Conservation (phyloP, 2,797 vertebrate genomes). For the Merluccius polli region DNA sequence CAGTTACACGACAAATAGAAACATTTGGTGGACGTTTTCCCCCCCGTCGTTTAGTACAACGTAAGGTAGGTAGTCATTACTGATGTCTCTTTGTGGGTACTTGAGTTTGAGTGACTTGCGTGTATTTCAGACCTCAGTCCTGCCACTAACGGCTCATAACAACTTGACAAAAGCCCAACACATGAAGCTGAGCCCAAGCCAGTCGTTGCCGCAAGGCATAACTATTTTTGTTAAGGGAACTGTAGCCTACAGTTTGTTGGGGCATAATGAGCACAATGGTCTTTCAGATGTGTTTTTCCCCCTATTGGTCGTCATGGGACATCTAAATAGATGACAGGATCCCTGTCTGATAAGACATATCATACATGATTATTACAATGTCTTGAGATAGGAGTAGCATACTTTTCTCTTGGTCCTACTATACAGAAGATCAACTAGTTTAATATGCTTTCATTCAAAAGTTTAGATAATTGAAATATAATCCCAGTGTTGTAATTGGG, state of each 20-base stretch:
- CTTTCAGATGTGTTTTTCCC: conserved; percentile 58
- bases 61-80: neutral
- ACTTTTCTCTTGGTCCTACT: neutral
- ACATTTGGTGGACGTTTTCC: neutral
- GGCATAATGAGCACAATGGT: conserved; percentile 62
- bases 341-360: neutral
- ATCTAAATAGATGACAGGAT: conserved; percentile 17
- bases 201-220: conserved; percentile 38
- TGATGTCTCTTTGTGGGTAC: neutral
- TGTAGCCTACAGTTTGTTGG: conserved; percentile 48
- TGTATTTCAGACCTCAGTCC: neutral
- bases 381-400: neutral
- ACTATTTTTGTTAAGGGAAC: conserved; percentile 52
- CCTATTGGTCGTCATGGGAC: conserved; percentile 73
- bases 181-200: conserved; percentile 35
- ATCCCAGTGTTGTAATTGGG: neutral
- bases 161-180: conserved; percentile 17
- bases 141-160: neutral
- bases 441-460: too few relatives aligned
- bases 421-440: neutral
- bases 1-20: neutral
- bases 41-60: neutral
- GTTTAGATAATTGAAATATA: neutral
- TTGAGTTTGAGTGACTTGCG: neutral
- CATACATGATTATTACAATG: neutral